Conservation (phyloP, 2,888 invertebrate genomes). For the Coenonympha arcania region DNA sequence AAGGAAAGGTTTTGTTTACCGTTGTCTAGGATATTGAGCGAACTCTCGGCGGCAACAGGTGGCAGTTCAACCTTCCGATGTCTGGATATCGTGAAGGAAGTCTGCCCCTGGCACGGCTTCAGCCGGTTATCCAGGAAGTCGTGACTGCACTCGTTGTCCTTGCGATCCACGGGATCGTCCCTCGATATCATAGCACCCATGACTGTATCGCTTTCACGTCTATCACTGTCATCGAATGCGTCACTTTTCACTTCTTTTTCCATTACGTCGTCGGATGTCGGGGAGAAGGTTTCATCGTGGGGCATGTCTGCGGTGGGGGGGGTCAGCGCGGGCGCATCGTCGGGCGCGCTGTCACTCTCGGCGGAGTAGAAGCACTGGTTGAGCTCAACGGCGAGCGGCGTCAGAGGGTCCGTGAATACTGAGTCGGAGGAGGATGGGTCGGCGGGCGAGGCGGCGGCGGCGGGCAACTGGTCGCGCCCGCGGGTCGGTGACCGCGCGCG, state of each 20-base stretch:
- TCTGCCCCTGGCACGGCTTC: slow-evolving; percentile 59
- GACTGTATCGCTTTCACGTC: slow-evolving; percentile 58
- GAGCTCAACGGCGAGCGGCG: slow-evolving; percentile 76
- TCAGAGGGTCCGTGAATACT: slow-evolving; percentile 82
- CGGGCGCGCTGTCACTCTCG: slow-evolving; percentile 71
- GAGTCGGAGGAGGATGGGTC: slow-evolving; percentile 80
- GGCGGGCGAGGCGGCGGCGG: slow-evolving; percentile 57
- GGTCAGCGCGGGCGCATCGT: slow-evolving; percentile 37
- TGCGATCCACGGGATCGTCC: slow-evolving; percentile 43
- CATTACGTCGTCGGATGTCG: slow-evolving; percentile 43
- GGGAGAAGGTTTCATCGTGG: slow-evolving; percentile 53
- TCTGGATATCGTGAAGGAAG: slow-evolving; percentile 75
- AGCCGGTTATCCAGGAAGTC: slow-evolving; percentile 65
- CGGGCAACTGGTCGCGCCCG: slow-evolving; percentile 49
- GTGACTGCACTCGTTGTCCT: slow-evolving; percentile 56
- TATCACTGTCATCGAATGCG: slow-evolving; percentile 59
- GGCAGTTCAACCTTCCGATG: slow-evolving; percentile 77
- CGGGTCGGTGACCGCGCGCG: slow-evolving; percentile 65
- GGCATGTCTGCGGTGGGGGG: slow-evolving; percentile 47
- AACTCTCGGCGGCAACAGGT: slow-evolving; percentile 57
- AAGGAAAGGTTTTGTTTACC: slow-evolving; percentile 43
- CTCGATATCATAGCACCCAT: slow-evolving; percentile 62
- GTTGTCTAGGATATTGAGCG: slow-evolving; percentile 52
- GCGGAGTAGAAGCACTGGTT: slow-evolving; percentile 78
- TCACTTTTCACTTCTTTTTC: slow-evolving; percentile 63